These are phyloP conservation scores for Cephus cinctus DNA, from an alignment of 1,140 invertebrate genomes.

Conservation along the genomic window DNA sequence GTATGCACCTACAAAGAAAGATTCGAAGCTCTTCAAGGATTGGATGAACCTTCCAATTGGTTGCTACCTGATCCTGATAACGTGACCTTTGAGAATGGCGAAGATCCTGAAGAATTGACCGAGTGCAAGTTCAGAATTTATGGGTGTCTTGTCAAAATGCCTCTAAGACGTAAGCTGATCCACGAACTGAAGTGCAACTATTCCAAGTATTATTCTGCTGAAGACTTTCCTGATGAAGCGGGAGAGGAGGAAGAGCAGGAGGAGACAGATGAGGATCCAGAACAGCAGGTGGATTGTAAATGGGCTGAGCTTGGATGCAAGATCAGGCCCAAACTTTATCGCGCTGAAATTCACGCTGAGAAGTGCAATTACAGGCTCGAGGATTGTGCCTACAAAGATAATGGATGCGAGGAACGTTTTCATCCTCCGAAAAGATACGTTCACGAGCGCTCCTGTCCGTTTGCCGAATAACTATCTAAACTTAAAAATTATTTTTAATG, in stretches of 20 bases:
- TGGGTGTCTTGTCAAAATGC: conserved; percentile 42
- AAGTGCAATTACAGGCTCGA: conserved; percentile 40
- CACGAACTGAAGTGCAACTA: conserved; percentile 46
- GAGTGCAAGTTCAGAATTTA: conserved; percentile 30
- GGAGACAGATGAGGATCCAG: conserved; percentile 1
- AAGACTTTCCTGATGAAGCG: neutral
- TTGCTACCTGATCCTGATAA: conserved; percentile 12
- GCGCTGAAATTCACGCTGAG: conserved; percentile 25
- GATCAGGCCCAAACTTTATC: conserved; percentile 25
- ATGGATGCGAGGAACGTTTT: conserved; percentile 28
- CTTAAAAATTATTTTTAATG: no score
- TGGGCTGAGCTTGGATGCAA: conserved; percentile 31
- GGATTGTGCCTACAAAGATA: conserved; percentile 24
- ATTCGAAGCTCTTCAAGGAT: conserved; percentile 10
- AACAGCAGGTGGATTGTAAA: neutral
- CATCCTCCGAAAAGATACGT: conserved; percentile 18
- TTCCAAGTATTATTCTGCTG: conserved; percentile 5
- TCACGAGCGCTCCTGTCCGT: conserved; percentile 31
- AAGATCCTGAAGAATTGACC: conserved; percentile 27
- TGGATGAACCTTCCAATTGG: conserved; percentile 9
- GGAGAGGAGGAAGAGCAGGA: conserved; percentile 9
- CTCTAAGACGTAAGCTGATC: conserved; percentile 19
- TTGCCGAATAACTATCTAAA: conserved; percentile 2
- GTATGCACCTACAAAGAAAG: conserved; percentile 37
- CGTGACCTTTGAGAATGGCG: conserved; percentile 6